phyloP scores from a whole-genome alignment of 2,797 vertebrate genomes.

The Xenopus petersii region DNA sequence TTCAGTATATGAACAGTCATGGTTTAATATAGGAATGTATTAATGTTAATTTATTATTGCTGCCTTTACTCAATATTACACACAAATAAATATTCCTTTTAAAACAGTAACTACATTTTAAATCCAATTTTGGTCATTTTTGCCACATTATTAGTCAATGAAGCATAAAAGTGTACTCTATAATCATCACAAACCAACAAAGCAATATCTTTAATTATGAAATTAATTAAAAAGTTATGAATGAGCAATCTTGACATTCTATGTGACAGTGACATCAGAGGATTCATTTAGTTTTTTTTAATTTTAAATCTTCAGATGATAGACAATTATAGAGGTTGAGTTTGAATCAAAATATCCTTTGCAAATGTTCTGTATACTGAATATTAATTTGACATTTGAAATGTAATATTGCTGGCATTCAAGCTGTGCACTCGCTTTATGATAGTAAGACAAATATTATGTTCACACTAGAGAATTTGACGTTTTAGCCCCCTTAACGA shows the following conservation, averaged over 20 bases:
- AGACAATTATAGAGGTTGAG: conserved; percentile 51
- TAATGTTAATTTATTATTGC: no score
- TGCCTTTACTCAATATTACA: no score
- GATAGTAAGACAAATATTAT: conserved; percentile 52
- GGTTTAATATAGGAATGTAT: no score
- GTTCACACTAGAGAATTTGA: conserved; percentile 39
- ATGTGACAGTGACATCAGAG: conserved; percentile 30
- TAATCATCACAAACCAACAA: background rate
- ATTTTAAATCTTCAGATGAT: conserved; percentile 51
- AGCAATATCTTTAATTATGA: conserved; percentile 49
- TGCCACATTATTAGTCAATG: background rate
- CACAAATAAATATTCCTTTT: no score
- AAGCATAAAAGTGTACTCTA: background rate
- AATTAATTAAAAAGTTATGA: conserved; percentile 52
- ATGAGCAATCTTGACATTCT: conserved; percentile 43
- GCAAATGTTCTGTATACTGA: conserved; percentile 49
- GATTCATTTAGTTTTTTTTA: conserved; percentile 50
- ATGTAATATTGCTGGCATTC: conserved; percentile 50
- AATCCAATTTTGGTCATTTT: background rate
- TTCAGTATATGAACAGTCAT: no score
- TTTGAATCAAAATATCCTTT: conserved; percentile 49
- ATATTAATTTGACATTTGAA: conserved; percentile 58
- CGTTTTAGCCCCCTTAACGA: conserved; percentile 47
- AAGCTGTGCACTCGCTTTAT: conserved; percentile 41
- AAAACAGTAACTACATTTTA: no score